Evolutionary conservation across 2,888 invertebrate species (phyloP).

Genomic region (Elysia crispata): DNA sequence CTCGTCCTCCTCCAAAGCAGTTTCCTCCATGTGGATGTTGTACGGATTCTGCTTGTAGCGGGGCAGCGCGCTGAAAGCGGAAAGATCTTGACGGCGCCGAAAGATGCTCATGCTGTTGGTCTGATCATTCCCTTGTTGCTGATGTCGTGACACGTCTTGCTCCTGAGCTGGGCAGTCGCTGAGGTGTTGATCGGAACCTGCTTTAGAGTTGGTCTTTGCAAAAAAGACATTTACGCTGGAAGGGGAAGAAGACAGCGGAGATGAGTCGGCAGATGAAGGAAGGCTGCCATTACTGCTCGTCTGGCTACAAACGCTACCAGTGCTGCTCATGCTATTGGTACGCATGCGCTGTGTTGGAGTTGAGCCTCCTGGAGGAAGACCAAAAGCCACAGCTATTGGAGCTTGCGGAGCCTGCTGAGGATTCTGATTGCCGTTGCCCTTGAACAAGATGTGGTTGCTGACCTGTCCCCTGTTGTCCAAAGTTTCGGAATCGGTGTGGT

Average conservation of each 20-base stretch:
- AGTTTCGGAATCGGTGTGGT: conserved; percentile 7
- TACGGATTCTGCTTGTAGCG: conserved; percentile 98
- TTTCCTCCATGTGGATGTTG: conserved; percentile 99
- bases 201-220: conserved; percentile 51
- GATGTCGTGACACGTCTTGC: no score
- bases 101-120: conserved; percentile 83
- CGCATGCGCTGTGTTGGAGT: conserved; percentile 59
- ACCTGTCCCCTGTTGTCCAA: conserved; percentile 38
- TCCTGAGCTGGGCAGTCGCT: conserved; percentile 57
- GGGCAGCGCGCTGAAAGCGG: conserved; percentile 86
- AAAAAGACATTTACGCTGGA: conserved; percentile 52
- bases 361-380: no score
- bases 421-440: conserved; percentile 22
- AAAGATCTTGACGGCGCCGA: conserved; percentile 93
- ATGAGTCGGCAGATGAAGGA: conserved; percentile 71
- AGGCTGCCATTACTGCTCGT: conserved; percentile 69
- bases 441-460: conserved; percentile 16
- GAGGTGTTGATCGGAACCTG: conserved; percentile 47
- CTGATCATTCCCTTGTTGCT: no score
- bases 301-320: conserved; percentile 61
- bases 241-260: conserved; percentile 64
- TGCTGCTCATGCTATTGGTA: conserved; percentile 77
- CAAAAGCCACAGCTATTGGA: no score
- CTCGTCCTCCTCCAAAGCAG: conserved; percentile 84
- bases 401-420: neutral